phyloP scores from a whole-genome alignment of 2,888 invertebrate species.

The Malacosoma neustria region DNA sequence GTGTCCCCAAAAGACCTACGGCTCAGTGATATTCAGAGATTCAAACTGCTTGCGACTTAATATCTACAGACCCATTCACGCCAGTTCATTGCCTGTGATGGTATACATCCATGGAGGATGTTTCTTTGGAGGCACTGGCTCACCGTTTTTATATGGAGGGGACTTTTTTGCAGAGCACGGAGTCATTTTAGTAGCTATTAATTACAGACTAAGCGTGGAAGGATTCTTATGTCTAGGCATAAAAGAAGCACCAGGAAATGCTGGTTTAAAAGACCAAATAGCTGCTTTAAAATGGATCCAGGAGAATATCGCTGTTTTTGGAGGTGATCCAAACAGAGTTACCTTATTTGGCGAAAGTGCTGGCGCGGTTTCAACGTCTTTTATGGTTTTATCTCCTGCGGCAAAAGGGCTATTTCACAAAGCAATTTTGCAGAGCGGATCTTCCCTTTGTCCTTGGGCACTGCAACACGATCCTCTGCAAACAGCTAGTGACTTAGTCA shows the following conservation, averaged over 20 bases:
- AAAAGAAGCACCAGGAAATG: slow-evolving; percentile 78
- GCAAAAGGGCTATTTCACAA: slow-evolving; percentile 54
- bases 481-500: slow-evolving; percentile 42
- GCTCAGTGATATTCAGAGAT: slow-evolving; percentile 36
- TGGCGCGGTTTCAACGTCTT: slow-evolving; percentile 55
- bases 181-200: slow-evolving; percentile 75
- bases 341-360: slow-evolving; percentile 66
- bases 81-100: slow-evolving; percentile 68
- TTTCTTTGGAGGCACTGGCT: slow-evolving; percentile 75
- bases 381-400: slow-evolving; percentile 43
- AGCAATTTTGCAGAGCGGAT: slow-evolving; percentile 57
- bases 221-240: slow-evolving; percentile 79
- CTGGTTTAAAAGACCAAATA: slow-evolving; percentile 72
- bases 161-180: slow-evolving; percentile 75
- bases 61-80: slow-evolving; percentile 40
- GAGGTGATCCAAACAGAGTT: slow-evolving; percentile 53
- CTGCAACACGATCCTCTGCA: slow-evolving; percentile 50
- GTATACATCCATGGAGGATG: slow-evolving; percentile 79
- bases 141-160: slow-evolving; percentile 75
- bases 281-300: slow-evolving; percentile 57
- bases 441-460: slow-evolving; percentile 53
- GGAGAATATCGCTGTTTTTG: slow-evolving; percentile 50
- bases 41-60: slow-evolving; percentile 56
- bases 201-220: slow-evolving; percentile 74
- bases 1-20: slow-evolving; percentile 47